phyloP scores from a whole-genome alignment of 1,140 invertebrate species.

The Protaetia brevitarsis region DNA sequence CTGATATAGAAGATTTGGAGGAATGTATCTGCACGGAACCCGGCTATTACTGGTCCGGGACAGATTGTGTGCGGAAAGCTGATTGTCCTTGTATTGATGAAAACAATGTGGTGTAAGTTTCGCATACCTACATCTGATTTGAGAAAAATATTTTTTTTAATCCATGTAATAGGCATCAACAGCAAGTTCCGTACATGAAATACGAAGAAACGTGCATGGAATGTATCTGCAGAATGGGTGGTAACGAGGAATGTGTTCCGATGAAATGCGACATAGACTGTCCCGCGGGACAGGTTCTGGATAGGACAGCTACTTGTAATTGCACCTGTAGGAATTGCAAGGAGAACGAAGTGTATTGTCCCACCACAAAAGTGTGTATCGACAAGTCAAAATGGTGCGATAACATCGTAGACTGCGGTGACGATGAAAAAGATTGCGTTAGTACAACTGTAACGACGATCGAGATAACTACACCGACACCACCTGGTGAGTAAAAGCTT shows the following conservation, averaged over 20 bases:
- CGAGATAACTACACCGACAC: neutral
- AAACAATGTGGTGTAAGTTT: conserved; percentile 57
- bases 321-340: conserved; percentile 75
- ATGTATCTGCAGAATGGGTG: conserved; percentile 73
- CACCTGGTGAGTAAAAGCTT: neutral
- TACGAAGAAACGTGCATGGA: conserved; percentile 64
- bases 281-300: conserved; percentile 50
- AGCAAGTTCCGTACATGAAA: conserved; percentile 32
- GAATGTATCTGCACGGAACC: conserved; percentile 52
- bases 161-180: neutral
- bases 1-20: conserved; percentile 39
- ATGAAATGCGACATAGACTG: conserved; percentile 65
- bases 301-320: conserved; percentile 58
- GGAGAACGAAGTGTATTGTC: conserved; percentile 63
- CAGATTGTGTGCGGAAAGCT: conserved; percentile 61
- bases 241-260: conserved; percentile 61
- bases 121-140: neutral
- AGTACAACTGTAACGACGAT: conserved; percentile 29
- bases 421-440: conserved; percentile 74
- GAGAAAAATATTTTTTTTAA: neutral
- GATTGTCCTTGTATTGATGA: conserved; percentile 75
- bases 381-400: conserved; percentile 73
- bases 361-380: conserved; percentile 72
- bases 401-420: conserved; percentile 76
- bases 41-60: conserved; percentile 67